Base-by-base conservation (phyloP, 2,888 invertebrate species). In the Noctua fimbriata region DNA sequence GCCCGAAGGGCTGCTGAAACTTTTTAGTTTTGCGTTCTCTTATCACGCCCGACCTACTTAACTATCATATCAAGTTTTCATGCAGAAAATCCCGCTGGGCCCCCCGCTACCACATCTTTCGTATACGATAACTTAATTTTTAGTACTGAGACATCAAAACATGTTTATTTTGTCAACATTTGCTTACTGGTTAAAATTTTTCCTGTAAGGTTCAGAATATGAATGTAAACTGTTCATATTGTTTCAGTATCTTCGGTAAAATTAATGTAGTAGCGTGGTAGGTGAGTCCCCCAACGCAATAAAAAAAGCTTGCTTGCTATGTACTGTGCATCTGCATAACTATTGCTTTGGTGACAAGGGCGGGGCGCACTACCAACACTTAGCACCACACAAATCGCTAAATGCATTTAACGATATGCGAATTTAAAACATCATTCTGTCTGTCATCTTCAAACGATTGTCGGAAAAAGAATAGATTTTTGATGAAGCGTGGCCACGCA, bases 181-280 rank as follows among this genome's bases (percentile, higher is more conserved):
- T 28, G 60, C 28, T 14, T 14, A 28, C 60, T 60, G 16, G 60
- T 16, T 60, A 58, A 10, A 12, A 12, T 55, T 55, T 55, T 55
- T 24, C 24, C 55, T 55, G 52, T 28, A 60, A n/a, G 21, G 21
- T 71, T 21, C 14, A 21, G 16, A 74, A 36, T 1, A 10, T 21
- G 14, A 66, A 66, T 41, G 14, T 49, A 21, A 89, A 79, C 69
- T 84, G 88, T 96, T 95, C 92, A 93, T 92, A 93, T 97, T 96
- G 96, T 97, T 97, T 96, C 96, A 96, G 96, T 95, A 94, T 89
- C 95, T 91, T 94, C 96, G 44, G 67, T 44, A 92, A 97, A 97
- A 96, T 88, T 96, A 91, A 87, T 96, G 93, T 96, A 96, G 93
- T 91, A 79, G 75, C 83, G 82, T 89, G 47, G 85, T 93, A 90